Conservation (phyloP, 2,888 invertebrate species). For the Pterobdella sp. region DNA sequence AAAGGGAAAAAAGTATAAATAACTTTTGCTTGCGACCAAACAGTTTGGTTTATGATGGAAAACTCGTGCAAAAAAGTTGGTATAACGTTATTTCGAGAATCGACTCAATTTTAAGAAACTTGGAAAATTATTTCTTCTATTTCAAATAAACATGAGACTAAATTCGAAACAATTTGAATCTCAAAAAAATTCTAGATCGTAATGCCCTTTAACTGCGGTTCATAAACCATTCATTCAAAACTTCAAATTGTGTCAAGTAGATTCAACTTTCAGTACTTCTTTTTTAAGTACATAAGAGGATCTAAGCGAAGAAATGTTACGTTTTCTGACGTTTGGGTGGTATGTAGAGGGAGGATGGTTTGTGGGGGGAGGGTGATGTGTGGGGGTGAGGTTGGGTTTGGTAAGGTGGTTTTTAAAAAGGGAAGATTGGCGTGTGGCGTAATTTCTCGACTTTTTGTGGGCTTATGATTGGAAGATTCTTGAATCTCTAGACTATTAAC, state of each 20-base stretch:
- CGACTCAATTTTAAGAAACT: background rate
- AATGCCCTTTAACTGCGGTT: too few species aligned
- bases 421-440: too few species aligned
- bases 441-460: background rate
- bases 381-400: background rate
- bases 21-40: too few species aligned
- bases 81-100: too few species aligned
- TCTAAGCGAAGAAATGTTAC: conserved; percentile 6
- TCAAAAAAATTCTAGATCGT: too few species aligned
- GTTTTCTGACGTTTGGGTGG: background rate
- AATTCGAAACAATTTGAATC: background rate
- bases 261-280: conserved; percentile 9
- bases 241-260: too few species aligned
- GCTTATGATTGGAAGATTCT: background rate
- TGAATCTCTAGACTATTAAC: background rate
- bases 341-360: background rate
- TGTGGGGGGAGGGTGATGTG: background rate
- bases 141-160: background rate
- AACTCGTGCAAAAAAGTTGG: too few species aligned
- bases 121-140: background rate
- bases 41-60: too few species aligned
- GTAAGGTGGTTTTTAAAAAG: background rate
- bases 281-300: conserved; percentile 1
- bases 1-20: background rate
- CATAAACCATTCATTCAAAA: too few species aligned